Evolutionary conservation across 2,888 invertebrate genomes (phyloP).

Genomic region (Eristalis pertinax): DNA sequence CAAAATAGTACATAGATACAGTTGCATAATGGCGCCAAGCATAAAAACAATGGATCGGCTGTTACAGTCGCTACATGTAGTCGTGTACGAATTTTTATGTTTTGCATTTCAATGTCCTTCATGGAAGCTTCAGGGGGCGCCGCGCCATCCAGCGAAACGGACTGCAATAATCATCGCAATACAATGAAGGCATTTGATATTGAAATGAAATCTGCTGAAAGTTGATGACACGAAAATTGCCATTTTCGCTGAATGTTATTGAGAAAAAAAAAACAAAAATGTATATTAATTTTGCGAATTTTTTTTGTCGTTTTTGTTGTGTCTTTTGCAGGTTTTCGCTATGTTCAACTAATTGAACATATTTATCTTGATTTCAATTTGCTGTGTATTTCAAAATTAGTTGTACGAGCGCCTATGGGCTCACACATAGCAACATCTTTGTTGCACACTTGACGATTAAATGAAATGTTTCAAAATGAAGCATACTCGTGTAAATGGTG

Average conservation of each 20-base stretch:
- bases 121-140: not conserved
- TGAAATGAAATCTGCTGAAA: constrained; percentile 34
- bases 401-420: too few relatives aligned
- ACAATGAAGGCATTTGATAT: constrained; percentile 16
- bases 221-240: constrained; percentile 25
- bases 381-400: not conserved
- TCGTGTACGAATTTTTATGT: constrained; percentile 17
- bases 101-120: constrained; percentile 46
- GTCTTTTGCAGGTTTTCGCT: not conserved
- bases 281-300: constrained; percentile 4
- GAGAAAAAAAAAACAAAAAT: not conserved
- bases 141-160: constrained; percentile 1
- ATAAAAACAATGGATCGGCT: constrained; percentile 44
- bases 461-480: too few relatives aligned
- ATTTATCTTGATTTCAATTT: not conserved
- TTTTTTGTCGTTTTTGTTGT: not conserved
- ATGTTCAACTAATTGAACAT: constrained; percentile 6
- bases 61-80: not conserved
- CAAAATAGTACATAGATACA: constrained; percentile 14
- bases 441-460: too few relatives aligned
- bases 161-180: constrained; percentile 34
- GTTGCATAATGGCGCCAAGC: constrained; percentile 8
- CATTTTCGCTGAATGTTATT: constrained; percentile 37
- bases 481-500: too few relatives aligned
- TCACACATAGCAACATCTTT: too few relatives aligned